Base-by-base conservation (phyloP, 2,113 vertebrate species). In the Dipodomys stephensi region DNA sequence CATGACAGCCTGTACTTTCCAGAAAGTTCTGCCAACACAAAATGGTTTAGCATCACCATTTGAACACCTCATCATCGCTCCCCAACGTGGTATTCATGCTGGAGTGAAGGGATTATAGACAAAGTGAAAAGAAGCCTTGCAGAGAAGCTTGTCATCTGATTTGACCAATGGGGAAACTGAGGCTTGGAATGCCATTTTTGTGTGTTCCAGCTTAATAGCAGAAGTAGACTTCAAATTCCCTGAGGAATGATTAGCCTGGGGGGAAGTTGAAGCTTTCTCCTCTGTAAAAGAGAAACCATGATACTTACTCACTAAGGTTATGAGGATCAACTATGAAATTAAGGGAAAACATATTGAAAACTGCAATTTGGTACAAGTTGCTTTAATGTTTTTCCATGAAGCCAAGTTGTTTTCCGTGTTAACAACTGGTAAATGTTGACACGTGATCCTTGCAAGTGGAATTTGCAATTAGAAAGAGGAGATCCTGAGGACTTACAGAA, bases 271-370 rank as follows among this genome's bases (percentile, higher is more conserved):
- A 78, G 32, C 39, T 35, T 79, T 30, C 18, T 44, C 32, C 44
- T 32, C 20, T 57, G 39, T 71, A 74, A 86, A 81, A 83, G 39
- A 32, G 69, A 94, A 94, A 91, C 72, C 15, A 84, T 80, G 77
- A 62, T 81, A 87, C 77, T 88, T 81, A 87, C 77, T 88, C 64
- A 91, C 20, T 46, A 57, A 80, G 32, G 76, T 73, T 65, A 28
- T 73, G 65, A 92, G 12, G 53, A 80, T 77, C 30, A 78, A 95
- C 77, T 85, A 94, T 60, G 74, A 71, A 83, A 94, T 91, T 53
- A 85, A 78, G 7, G 74, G 64, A 92, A 85, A 94, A 83, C 27
- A 87, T 22, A 87, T 88, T 71, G n/a, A 95, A 90, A 94, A 78
- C 12, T 92, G n/a, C 4, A 65, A 74, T 86, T 88, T 77, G 23